Evolutionary conservation across 2,888 invertebrate genomes (phyloP).

Genomic region (Ptychoptera albimana): DNA sequence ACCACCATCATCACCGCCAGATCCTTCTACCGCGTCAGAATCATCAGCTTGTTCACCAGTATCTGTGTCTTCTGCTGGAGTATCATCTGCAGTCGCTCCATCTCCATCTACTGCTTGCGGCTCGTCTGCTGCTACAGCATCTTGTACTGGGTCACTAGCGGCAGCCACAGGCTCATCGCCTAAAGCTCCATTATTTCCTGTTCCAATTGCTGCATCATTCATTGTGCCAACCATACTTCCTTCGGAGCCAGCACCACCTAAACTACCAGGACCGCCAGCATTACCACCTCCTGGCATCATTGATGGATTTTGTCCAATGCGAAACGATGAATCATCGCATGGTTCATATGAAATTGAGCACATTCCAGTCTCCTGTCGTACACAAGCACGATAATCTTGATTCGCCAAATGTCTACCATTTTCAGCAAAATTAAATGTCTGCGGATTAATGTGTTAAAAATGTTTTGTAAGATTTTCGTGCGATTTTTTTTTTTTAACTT

Average conservation of each 20-base stretch:
- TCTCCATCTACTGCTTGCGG: constrained; percentile 12
- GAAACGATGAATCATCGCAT: constrained; percentile 59
- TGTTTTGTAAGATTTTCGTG: not conserved
- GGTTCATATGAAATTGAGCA: constrained; percentile 64
- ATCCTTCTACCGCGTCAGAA: constrained; percentile 34
- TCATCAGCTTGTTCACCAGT: constrained; percentile 15
- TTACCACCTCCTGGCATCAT: constrained; percentile 6
- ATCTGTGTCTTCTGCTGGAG: constrained; percentile 1
- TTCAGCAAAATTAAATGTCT: constrained; percentile 66
- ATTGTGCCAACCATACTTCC: constrained; percentile 1
- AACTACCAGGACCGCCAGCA: constrained; percentile 5
- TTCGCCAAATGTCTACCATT: constrained; percentile 67
- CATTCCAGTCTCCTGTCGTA: constrained; percentile 49
- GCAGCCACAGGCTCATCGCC: constrained; percentile 9
- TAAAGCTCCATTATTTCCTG: constrained; percentile 4
- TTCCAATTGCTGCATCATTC: not conserved
- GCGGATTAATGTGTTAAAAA: not conserved
- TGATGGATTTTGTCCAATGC: constrained; percentile 40
- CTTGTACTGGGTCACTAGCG: constrained; percentile 6
- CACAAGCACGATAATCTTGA: constrained; percentile 63
- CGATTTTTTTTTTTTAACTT: not conserved
- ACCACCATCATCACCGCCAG: constrained; percentile 33
- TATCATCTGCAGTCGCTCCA: constrained; percentile 7
- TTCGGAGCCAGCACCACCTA: constrained; percentile 6
- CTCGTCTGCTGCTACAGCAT: constrained; percentile 13